A percentile compares a stretch with the other conserved stretches of the same genome.
Evolutionary conservation across 2,888 invertebrate species (phyloP).

Genomic region (Arenicola marina): DNA sequence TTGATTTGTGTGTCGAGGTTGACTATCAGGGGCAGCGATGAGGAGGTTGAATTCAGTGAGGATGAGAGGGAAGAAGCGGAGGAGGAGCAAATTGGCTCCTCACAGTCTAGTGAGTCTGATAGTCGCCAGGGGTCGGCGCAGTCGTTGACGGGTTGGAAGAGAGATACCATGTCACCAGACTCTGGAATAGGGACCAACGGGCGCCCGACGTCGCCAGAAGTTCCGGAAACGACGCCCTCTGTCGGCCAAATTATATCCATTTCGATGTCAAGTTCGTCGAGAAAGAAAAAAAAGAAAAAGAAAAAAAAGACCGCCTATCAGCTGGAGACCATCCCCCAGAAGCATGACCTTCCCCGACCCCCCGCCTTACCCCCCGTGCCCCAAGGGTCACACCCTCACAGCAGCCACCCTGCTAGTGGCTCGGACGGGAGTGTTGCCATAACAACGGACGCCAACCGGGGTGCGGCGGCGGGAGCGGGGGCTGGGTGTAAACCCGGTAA

Average conservation of each 20-base stretch:
- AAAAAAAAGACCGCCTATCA: background rate
- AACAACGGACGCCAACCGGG: background rate
- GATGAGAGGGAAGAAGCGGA: slow-evolving; percentile 26
- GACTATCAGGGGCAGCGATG: slow-evolving; percentile 52
- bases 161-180: slow-evolving; percentile 38
- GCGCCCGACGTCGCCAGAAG: slow-evolving; percentile 5
- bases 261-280: too few relatives aligned
- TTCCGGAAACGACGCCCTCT: background rate
- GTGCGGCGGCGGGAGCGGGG: background rate
- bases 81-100: slow-evolving; percentile 14
- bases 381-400: slow-evolving; percentile 5
- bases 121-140: slow-evolving; percentile 19
- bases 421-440: background rate
- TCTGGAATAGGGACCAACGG: slow-evolving; percentile 50
- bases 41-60: slow-evolving; percentile 42
- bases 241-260: background rate
- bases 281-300: slow-evolving; percentile 6
- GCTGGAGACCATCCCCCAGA: slow-evolving; percentile 18
- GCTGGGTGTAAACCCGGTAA: slow-evolving; percentile 29
- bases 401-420: background rate
- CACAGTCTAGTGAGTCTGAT: background rate
- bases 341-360: slow-evolving; percentile 46
- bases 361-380: slow-evolving; percentile 40
- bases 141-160: background rate
- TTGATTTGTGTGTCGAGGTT: slow-evolving; percentile 59